These are phyloP conservation scores for Chiridota heheva DNA, from an alignment of 35 echinoderm and acorn worm species.

Conservation along the genomic window DNA sequence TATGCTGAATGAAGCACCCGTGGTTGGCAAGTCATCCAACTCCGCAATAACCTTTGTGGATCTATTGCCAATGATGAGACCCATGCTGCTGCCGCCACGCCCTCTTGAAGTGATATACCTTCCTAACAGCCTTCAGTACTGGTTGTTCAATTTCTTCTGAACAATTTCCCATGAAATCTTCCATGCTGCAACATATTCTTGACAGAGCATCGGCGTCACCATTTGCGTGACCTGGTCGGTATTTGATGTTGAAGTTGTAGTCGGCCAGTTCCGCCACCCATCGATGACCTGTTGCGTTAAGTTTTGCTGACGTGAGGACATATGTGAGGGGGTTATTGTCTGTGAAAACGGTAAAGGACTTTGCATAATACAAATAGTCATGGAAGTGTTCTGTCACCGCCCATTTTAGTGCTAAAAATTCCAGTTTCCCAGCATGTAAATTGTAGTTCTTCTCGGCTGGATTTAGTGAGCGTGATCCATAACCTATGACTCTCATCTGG, in stretches of 20 bases:
- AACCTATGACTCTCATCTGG: constrained; percentile 36
- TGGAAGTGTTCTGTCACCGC: constrained; percentile 61
- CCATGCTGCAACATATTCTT: too few relatives aligned
- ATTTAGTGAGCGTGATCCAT: constrained; percentile 45
- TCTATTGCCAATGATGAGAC: too few relatives aligned
- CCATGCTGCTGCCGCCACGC: not conserved
- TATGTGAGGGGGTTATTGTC: constrained; percentile 77
- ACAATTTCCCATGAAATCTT: too few relatives aligned
- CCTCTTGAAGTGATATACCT: too few relatives aligned
- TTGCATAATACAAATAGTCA: constrained; percentile 64
- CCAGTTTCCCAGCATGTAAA: constrained; percentile 66
- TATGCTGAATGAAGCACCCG: too few relatives aligned
- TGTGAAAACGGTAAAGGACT: constrained; percentile 52
- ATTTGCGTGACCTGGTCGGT: constrained; percentile 45
- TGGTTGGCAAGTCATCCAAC: too few relatives aligned
- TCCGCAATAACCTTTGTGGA: too few relatives aligned
- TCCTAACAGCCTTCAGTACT: too few relatives aligned
- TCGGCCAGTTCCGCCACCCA: constrained; percentile 67
- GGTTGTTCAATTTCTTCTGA: too few relatives aligned
- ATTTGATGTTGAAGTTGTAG: constrained; percentile 61
- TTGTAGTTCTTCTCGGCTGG: constrained; percentile 70
- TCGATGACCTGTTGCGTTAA: constrained; percentile 65
- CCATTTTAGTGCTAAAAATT: constrained; percentile 78
- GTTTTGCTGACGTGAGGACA: constrained; percentile 51
- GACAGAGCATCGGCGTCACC: constrained; percentile 59